Evolutionary conservation across 2,797 vertebrate genomes (phyloP), one percentile per base, ranked within the genome.

Genomic region (Amazonetta brasiliensis): DNA sequence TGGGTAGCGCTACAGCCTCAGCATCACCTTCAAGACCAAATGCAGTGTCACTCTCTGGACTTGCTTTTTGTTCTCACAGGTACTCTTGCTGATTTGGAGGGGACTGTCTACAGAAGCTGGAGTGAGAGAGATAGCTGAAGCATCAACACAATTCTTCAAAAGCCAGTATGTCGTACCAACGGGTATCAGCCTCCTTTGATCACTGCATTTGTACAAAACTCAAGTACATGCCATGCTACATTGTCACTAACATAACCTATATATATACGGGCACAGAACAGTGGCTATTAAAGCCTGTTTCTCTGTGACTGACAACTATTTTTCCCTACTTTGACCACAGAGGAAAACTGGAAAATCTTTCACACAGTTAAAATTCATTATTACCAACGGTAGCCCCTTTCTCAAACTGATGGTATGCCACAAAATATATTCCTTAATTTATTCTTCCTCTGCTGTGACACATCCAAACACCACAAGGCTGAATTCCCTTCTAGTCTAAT

Each of bases 11-110:
- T 88, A 7, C 11, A 44, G 37, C 50, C 39, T 66, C 55, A 59
- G 44, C 44, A 59, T 2, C 59, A 33, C 10, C 2, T 1, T 10
- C 26, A 59, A 79, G 63, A 62, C 6, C 54, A 75, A 81, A 86
- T 0, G 0, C 0, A 0, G 4, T 5, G 21, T 33, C 59, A 43
- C 23, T 63, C 4, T 0, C 60, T 31, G 59, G 59, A 68, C 30
- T 35, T 59, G 16, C 8, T 69, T 84, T 55, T 37, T 60, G 39
- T 30, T 66, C 44, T 63, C 2, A 2, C 25, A 62, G 74, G 33
- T 5, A 59, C 35, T 5, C 28, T 30, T 66, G 71, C 19, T 68
- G 50, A 69, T 69, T 52, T 73, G 52, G 44, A 90, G 37, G 30
- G n/a, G 14, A 66, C 5, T 30, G 7, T 19, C 26, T 82, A 79